Evolutionary conservation across 35 echinoderm and acorn worm species (phyloP), one percentile per base, ranked within the genome.

Genomic region (Apostichopus californicus): DNA sequence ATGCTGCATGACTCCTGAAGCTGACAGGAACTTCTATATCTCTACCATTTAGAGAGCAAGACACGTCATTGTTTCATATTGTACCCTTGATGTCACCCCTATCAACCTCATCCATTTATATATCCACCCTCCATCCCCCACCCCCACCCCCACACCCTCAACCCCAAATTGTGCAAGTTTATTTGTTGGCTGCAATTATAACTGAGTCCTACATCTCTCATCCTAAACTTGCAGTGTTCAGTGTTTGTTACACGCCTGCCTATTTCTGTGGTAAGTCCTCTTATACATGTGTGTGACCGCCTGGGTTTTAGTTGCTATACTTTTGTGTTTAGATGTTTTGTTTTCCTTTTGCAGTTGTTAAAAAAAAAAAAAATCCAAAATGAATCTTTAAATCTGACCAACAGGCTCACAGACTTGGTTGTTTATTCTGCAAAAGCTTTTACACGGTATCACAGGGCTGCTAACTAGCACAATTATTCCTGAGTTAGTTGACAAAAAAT

Each of bases 171-270:
- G 18, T 68, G 18, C 64, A 4, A 14, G 64, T 68, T 5, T 14
- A 3, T 18, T 0, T 75, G n/a, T 75, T 75, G 17, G 20, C n/a
- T 75, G 71, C 12, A 61, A 61, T 68, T 68, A 75, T 75, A 75
- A 75, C 71, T 18, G 14, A 75, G 71, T 75, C 13, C n/a, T 24
- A 75, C 71, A 2, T 59, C 81, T 85, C 81, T 85, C 55, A 6
- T 81, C 57, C 81, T 18, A 85, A 56, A 85, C 55, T 24, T 58
- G 17, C 55, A 85, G 34, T 85, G 81, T 52, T 85, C 55, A 22
- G 81, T 85, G 20, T 58, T 22, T 85, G 55, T 85, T 22, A 85
- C 81, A 56, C 81, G 81, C 55, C 81, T 85, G 4, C 55, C 52
- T 55, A 14, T 81, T 28, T 28, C 56, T 22, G 5, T 85, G 81